Evolutionary conservation across 2,113 vertebrate genomes (phyloP).

Genomic region (Eidolon helvum): DNA sequence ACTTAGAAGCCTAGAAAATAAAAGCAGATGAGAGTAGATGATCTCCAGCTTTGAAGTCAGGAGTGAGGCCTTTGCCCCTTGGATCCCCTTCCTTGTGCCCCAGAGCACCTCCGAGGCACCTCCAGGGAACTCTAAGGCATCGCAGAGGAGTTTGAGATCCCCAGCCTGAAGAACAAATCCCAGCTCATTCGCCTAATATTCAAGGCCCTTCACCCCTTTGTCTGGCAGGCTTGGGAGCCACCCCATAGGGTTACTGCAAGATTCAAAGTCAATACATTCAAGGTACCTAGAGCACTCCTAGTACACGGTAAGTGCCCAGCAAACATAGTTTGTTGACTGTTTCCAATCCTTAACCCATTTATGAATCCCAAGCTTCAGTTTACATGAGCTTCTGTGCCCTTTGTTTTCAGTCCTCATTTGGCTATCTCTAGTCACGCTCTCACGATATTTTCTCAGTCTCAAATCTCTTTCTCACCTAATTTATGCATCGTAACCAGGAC

Average conservation of each 20-base stretch:
- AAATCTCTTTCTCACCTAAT: not conserved
- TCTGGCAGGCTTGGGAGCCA: not conserved
- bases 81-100: not conserved
- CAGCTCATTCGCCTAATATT: not conserved
- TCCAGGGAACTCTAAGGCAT: not conserved
- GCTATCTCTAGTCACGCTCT: not conserved
- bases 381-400: not conserved
- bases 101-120: not conserved
- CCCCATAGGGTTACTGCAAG: not conserved
- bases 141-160: not conserved
- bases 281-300: not conserved
- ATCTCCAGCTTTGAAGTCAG: not conserved
- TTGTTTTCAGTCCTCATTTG: not conserved
- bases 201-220: not conserved
- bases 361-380: not conserved
- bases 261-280: not conserved
- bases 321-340: not conserved
- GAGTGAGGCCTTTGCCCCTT: not conserved
- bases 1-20: not conserved
- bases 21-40: not conserved
- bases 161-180: not conserved
- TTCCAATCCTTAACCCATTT: not conserved
- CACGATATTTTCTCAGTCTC: not conserved
- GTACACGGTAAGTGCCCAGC: not conserved
- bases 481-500: not conserved